Evolutionary conservation across 2,888 invertebrate genomes (phyloP).

Genomic region (Zele albiditarsus): DNA sequence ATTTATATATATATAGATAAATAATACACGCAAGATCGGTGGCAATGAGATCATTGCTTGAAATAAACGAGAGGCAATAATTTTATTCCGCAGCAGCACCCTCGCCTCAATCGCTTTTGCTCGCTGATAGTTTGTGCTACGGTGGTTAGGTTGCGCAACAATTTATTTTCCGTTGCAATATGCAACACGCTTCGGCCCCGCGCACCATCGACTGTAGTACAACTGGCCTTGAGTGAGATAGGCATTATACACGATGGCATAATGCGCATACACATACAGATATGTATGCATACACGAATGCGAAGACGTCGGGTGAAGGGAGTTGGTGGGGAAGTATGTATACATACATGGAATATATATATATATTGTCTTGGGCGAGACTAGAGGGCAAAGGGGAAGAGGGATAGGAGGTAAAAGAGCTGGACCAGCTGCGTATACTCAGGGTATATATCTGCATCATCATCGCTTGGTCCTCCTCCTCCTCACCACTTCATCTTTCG

Average conservation of each 20-base stretch:
- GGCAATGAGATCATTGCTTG: constrained; percentile 71
- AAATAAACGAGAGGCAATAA: constrained; percentile 70
- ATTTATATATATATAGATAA: constrained; percentile 23
- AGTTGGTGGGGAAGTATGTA: not conserved
- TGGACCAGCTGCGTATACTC: constrained; percentile 48
- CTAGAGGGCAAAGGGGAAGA: constrained; percentile 6
- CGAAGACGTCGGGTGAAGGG: constrained; percentile 5
- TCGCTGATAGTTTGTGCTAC: constrained; percentile 41
- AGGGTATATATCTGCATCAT: constrained; percentile 48
- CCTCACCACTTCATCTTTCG: constrained; percentile 26
- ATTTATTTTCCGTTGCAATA: constrained; percentile 69
- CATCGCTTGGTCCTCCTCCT: constrained; percentile 42
- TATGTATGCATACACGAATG: not conserved
- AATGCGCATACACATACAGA: constrained; percentile 57
- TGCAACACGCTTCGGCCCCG: constrained; percentile 39
- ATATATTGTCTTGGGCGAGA: constrained; percentile 27
- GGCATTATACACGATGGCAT: constrained; percentile 67
- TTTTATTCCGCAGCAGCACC: constrained; percentile 67
- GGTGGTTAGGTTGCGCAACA: constrained; percentile 66
- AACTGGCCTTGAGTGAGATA: constrained; percentile 70
- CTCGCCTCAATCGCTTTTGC: constrained; percentile 52
- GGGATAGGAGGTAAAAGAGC: constrained; percentile 38
- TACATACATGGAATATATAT: not conserved
- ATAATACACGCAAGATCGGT: constrained; percentile 36
- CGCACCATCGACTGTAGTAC: constrained; percentile 63